Evolutionary conservation across 2,797 vertebrate genomes (phyloP), one percentile per base, ranked within the genome.

Genomic region (Philypnodon macrostomus): DNA sequence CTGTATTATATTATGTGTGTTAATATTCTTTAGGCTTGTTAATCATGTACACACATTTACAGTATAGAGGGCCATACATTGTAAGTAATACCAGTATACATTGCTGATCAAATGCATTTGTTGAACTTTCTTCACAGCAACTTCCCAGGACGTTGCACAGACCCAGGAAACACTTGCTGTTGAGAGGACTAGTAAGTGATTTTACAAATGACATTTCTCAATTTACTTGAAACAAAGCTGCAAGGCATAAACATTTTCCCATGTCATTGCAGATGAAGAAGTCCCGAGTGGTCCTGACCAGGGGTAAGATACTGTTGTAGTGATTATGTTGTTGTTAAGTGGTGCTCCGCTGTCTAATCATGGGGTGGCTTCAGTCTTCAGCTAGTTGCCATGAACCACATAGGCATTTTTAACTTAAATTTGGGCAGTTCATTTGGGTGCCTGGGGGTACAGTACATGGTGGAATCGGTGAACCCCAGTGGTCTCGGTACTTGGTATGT

Each of bases 101-200:
- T n/a, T n/a, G n/a, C n/a, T n/a, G n/a, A n/a, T n/a, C n/a, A n/a
- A n/a, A n/a, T n/a, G n/a, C n/a, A n/a, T n/a, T n/a, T n/a, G n/a
- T 46, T 31, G 42, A 3, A 30, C 52, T 26, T 34, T 13, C 47
- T 53, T 5, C 37, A 24, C 30, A 84, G 86, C 70, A 70, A 49
- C 66, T 78, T 74, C 83, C 40, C 77, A 72, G 73, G 83, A 85
- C 38, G 61, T 48, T 54, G 30, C 73, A 38, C 77, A 77, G 62
- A 58, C 79, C 16, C 84, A 85, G 35, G 87, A 87, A 52, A 56
- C 81, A 54, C 63, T 41, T 72, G 47, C 69, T 47, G 57, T 50
- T 57, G 89, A 88, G 59, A 90, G 88, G 84, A 80, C 67, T 0
- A 78, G 90, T 91, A 74, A 78, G 58, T 39, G 14, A 17, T 10